Evolutionary conservation across 2,888 invertebrate genomes (phyloP).

Genomic region (Cheilosia grossa): DNA sequence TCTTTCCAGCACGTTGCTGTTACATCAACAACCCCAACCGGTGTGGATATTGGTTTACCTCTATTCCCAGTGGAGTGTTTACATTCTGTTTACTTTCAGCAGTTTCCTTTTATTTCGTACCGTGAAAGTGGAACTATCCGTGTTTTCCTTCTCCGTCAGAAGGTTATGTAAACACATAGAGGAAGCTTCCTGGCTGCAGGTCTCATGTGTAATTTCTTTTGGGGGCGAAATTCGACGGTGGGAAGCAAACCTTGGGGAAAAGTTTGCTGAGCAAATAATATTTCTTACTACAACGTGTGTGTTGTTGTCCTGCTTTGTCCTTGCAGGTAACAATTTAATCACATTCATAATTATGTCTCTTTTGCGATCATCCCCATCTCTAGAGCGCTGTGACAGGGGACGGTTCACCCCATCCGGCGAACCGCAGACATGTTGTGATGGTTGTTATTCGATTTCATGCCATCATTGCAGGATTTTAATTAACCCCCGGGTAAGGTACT

Average conservation of each 20-base stretch:
- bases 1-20: conserved; percentile 2
- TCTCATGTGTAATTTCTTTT: conserved; percentile 20
- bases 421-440: conserved; percentile 14
- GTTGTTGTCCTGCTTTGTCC: background rate
- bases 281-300: conserved; percentile 11
- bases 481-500: conserved; percentile 57
- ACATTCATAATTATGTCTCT: conserved; percentile 8
- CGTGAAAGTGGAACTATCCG: conserved; percentile 30
- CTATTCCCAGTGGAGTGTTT: conserved; percentile 69
- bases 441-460: conserved; percentile 26
- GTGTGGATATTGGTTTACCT: conserved; percentile 58
- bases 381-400: background rate
- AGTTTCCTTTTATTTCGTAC: conserved; percentile 32
- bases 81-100: conserved; percentile 60
- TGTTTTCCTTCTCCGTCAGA: conserved; percentile 37
- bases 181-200: conserved; percentile 14
- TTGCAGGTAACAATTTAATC: conserved; percentile 11
- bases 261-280: conserved; percentile 43
- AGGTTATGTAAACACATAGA: conserved; percentile 66
- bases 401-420: background rate
- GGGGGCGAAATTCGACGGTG: background rate
- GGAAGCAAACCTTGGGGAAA: conserved; percentile 33
- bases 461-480: conserved; percentile 56
- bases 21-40: conserved; percentile 29
- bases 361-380: background rate